These are phyloP conservation scores for Trissolcus brochymenae DNA, from an alignment of 2,888 invertebrate genomes.

Conservation along the genomic window DNA sequence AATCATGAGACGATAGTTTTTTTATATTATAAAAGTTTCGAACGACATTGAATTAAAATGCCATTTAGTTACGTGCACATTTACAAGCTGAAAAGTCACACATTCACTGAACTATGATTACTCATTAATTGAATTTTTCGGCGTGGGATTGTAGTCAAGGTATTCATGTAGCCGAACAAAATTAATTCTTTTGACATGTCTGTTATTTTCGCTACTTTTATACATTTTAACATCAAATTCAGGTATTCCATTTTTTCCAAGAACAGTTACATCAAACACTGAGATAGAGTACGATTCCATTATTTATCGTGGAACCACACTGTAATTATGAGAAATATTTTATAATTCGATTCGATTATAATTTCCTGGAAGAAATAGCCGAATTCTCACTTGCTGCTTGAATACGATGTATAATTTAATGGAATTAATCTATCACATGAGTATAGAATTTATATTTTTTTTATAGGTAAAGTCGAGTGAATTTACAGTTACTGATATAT, in stretches of 20 bases:
- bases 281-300: neutral
- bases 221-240: neutral
- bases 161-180: too few species aligned
- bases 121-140: too few species aligned
- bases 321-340: slow-evolving; percentile 19
- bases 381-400: neutral
- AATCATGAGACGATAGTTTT: too few species aligned
- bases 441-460: too few species aligned
- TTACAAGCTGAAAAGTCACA: too few species aligned
- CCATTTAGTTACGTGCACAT: too few species aligned
- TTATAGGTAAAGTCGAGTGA: neutral
- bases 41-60: too few species aligned
- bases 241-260: neutral
- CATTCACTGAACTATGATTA: too few species aligned
- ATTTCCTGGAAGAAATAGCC: neutral
- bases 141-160: too few species aligned
- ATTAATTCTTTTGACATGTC: neutral
- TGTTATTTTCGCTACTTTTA: slow-evolving; percentile 3
- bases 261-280: neutral
- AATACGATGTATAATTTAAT: slow-evolving; percentile 15
- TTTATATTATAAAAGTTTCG: too few species aligned
- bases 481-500: slow-evolving; percentile 12
- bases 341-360: slow-evolving; percentile 8
- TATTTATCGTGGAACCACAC: slow-evolving; percentile 8
- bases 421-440: slow-evolving; percentile 6